Conservation (phyloP, 2,888 invertebrate genomes). For the Myopa tessellatipennis region DNA sequence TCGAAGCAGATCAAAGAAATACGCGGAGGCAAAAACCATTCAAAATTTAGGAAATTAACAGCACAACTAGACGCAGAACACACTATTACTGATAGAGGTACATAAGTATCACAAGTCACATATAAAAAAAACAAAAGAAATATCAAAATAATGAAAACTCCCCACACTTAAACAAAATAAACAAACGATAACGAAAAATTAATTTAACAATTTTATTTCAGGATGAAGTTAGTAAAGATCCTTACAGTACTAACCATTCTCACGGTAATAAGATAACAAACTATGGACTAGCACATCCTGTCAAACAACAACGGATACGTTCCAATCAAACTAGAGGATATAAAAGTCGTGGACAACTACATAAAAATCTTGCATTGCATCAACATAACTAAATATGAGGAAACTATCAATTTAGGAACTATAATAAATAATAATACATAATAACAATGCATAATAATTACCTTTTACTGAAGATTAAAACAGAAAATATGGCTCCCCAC, state of each 20-base stretch:
- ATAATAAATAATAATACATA: slow-evolving; percentile 40
- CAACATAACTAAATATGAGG: slow-evolving; percentile 41
- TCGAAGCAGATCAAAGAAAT: slow-evolving; percentile 40
- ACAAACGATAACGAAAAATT: not conserved
- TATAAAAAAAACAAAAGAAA: slow-evolving; percentile 43
- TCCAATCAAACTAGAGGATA: slow-evolving; percentile 42
- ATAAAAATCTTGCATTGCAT: slow-evolving; percentile 45
- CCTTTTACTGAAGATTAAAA: slow-evolving; percentile 36
- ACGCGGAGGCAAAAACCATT: slow-evolving; percentile 46
- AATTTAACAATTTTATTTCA: slow-evolving; percentile 8
- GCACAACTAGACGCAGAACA: slow-evolving; percentile 43
- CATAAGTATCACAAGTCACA: slow-evolving; percentile 47
- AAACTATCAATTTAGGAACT: slow-evolving; percentile 35
- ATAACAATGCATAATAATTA: slow-evolving; percentile 41
- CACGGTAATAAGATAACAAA: slow-evolving; percentile 35
- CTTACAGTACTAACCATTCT: slow-evolving; percentile 22
- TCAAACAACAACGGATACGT: slow-evolving; percentile 46
- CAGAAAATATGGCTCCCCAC: slow-evolving; percentile 37
- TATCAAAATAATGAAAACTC: slow-evolving; percentile 43
- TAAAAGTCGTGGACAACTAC: slow-evolving; percentile 39
- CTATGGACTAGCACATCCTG: slow-evolving; percentile 43
- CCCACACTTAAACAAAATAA: too few relatives aligned
- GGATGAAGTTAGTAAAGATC: slow-evolving; percentile 18
- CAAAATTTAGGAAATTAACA: slow-evolving; percentile 45
- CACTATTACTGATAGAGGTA: slow-evolving; percentile 33